phyloP scores from a whole-genome alignment of 2,888 invertebrate genomes.

The Gordius sp. region DNA sequence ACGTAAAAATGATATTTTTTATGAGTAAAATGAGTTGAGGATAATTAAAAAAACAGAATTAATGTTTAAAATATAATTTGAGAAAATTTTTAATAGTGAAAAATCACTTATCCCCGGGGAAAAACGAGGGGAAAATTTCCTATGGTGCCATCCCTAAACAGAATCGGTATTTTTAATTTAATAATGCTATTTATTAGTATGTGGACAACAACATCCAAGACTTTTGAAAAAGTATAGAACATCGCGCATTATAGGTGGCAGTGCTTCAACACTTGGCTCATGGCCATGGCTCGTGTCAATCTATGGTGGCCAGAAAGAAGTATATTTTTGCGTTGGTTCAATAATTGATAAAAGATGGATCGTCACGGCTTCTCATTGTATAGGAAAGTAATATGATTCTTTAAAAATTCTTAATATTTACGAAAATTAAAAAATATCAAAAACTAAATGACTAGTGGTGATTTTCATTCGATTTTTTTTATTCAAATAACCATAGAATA shows the following conservation, averaged over 20 bases:
- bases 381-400: conserved; percentile 6
- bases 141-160: too few species aligned
- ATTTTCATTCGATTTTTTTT: too few species aligned
- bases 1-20: too few species aligned
- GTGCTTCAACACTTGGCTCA: background rate
- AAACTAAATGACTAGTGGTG: background rate
- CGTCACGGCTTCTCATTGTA: conserved; percentile 1
- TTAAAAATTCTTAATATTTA: background rate
- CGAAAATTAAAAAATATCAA: background rate
- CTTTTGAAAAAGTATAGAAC: background rate
- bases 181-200: too few species aligned
- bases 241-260: conserved; percentile 9
- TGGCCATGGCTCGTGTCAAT: conserved; percentile 2
- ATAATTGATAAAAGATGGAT: background rate
- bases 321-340: background rate
- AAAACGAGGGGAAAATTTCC: too few species aligned
- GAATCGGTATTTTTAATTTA: too few species aligned
- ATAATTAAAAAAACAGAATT: too few species aligned
- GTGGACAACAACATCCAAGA: background rate
- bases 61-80: too few species aligned
- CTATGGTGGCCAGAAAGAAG: background rate
- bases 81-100: too few species aligned
- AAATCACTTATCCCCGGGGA: too few species aligned
- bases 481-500: too few species aligned
- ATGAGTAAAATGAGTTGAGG: too few species aligned